phyloP scores from a whole-genome alignment of 2,888 invertebrate species.

The Pollenia angustigena region DNA sequence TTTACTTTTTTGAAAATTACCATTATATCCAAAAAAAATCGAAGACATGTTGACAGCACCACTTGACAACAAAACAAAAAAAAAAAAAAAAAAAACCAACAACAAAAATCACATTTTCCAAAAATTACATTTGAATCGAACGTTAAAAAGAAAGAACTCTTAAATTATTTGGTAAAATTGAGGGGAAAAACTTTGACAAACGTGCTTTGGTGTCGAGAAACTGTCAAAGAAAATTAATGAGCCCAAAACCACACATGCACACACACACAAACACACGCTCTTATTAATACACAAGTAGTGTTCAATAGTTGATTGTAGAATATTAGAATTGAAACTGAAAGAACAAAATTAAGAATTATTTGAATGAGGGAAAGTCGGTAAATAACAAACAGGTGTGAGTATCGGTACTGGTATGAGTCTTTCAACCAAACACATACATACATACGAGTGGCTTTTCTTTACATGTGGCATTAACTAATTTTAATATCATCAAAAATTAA shows the following conservation, averaged over 20 bases:
- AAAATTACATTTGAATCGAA: constrained; percentile 77
- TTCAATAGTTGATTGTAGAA: constrained; percentile 31
- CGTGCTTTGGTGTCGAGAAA: constrained; percentile 77
- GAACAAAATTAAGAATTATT: constrained; percentile 55
- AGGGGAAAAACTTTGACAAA: constrained; percentile 75
- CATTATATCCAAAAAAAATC: not conserved
- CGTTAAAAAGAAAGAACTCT: constrained; percentile 47
- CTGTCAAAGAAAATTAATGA: constrained; percentile 79
- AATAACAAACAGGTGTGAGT: constrained; percentile 12
- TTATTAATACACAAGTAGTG: not conserved
- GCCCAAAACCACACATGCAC: constrained; percentile 67
- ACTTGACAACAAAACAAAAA: constrained; percentile 75
- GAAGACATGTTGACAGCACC: constrained; percentile 57
- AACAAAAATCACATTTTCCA: constrained; percentile 75
- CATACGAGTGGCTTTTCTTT: constrained; percentile 25
- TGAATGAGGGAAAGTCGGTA: not conserved
- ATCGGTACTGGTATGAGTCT: not conserved
- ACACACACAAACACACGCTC: constrained; percentile 73
- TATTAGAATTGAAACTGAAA: constrained; percentile 24
- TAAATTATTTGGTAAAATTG: constrained; percentile 53
- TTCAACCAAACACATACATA: constrained; percentile 12
- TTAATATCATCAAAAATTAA: constrained; percentile 84
- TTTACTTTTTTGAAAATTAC: not conserved
- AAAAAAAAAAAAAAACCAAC: constrained; percentile 40
- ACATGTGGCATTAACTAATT: constrained; percentile 81